Evolutionary conservation across 1,140 invertebrate species (phyloP), one percentile per base, ranked within the genome.

Genomic region (Heliconius melpomene): DNA sequence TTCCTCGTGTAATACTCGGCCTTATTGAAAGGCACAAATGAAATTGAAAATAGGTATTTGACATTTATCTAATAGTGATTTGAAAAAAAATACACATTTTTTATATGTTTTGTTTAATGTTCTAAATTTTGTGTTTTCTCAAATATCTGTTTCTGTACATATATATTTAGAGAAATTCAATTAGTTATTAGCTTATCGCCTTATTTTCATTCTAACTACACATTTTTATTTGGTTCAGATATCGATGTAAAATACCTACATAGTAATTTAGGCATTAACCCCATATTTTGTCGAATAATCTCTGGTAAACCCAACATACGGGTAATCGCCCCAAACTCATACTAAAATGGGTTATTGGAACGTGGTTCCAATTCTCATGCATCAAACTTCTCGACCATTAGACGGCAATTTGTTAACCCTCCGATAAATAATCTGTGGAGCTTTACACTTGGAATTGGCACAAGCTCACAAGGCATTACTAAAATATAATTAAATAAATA

Each of bases 261-360:
- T 57, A 57, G 2, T 57, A 57, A 57, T 57, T 13, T 66, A 66
- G 60, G 5, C 3, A 13, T 26, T 66, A 11, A 66, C 23, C n/a
- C 13, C 60, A 66, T 29, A 66, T 26, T 26, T 29, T 26, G n/a
- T 66, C 60, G 57, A 23, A 66, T 66, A 66, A 26, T 66, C 23
- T 66, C 23, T 66, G 60, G 23, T 29, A 66, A 66, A 2, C 60
- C 23, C 60, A 26, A 26, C 20, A 46, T 46, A 46, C 40, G 40
- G 13, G n/a, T 66, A 66, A 66, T 66, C 29, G 11, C 9, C 23
- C 16, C 11, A 66, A 66, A 66, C 23, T 66, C 60, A 23, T 66
- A 66, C 60, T 26, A 66, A 66, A 66, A 66, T 66, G 23, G 60
- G n/a, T 66, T 66, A 66, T 66, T 66, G 60, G 60, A 66, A 66